A percentile compares a stretch with the other conserved stretches of the same genome.
Conservation (phyloP, 2,113 vertebrate genomes). For the Salminus brasiliensis region DNA sequence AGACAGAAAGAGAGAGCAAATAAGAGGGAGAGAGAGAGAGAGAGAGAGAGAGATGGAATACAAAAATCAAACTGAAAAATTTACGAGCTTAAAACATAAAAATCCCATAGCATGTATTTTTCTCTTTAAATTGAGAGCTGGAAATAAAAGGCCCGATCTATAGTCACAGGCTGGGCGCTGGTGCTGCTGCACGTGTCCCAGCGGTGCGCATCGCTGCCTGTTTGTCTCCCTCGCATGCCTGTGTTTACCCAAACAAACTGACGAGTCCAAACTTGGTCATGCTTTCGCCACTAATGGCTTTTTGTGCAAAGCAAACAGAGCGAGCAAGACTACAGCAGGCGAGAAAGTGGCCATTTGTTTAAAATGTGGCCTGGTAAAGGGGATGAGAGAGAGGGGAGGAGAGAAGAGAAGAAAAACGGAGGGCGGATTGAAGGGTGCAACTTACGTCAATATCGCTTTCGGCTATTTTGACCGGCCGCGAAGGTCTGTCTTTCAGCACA, state of each 20-base stretch:
- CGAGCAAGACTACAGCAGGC: neutral
- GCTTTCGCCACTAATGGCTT: neutral
- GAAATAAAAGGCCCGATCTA: slow-evolving; percentile 74
- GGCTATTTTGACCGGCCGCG: slow-evolving; percentile 91
- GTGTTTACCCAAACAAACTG: slow-evolving; percentile 62
- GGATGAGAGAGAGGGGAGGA: neutral
- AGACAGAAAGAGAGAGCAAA: slow-evolving; percentile 55
- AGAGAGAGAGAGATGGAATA: slow-evolving; percentile 59
- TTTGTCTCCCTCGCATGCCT: slow-evolving; percentile 61
- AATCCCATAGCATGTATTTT: slow-evolving; percentile 81
- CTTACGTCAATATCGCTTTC: slow-evolving; percentile 96
- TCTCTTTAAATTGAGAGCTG: slow-evolving; percentile 76
- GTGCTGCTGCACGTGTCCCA: slow-evolving; percentile 63
- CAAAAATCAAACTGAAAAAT: slow-evolving; percentile 82
- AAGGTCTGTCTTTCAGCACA: slow-evolving; percentile 81
- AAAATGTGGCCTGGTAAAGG: neutral
- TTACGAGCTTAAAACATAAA: slow-evolving; percentile 76
- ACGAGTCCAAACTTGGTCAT: neutral
- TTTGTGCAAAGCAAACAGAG: neutral
- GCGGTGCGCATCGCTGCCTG: slow-evolving; percentile 61
- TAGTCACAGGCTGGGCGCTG: slow-evolving; percentile 63
- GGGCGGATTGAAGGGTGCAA: slow-evolving; percentile 55
- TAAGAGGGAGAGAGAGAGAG: too few relatives aligned
- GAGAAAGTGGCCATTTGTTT: neutral
- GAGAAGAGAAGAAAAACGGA: slow-evolving; percentile 48